These are phyloP conservation scores for Siniperca knerii DNA, from an alignment of 2,113 vertebrate species.

Conservation along the genomic window DNA sequence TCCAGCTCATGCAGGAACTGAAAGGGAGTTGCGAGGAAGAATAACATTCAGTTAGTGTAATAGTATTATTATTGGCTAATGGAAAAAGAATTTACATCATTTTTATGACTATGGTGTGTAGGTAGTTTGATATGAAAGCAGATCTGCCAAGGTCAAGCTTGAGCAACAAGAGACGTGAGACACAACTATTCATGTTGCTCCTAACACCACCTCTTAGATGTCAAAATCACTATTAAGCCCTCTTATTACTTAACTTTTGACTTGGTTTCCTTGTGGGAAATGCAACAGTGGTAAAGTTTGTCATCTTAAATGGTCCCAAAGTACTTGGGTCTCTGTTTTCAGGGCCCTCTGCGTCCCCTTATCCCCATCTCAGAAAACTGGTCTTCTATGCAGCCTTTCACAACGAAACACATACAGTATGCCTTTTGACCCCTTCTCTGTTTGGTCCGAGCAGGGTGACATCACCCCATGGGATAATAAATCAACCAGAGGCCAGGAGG, in stretches of 20 bases:
- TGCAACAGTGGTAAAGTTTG: background rate
- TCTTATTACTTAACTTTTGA: slow-evolving; percentile 34
- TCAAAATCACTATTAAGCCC: slow-evolving; percentile 24
- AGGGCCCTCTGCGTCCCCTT: slow-evolving; percentile 24
- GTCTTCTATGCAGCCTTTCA: slow-evolving; percentile 42
- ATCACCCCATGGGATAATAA: slow-evolving; percentile 73
- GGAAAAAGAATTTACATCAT: background rate
- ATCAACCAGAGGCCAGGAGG: slow-evolving; percentile 71
- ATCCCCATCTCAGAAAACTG: slow-evolving; percentile 29
- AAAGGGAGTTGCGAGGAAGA: background rate
- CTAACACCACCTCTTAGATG: background rate
- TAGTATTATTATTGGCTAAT: slow-evolving; percentile 3
- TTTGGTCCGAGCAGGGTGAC: slow-evolving; percentile 54
- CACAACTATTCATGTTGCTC: background rate
- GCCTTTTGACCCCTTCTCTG: slow-evolving; percentile 62
- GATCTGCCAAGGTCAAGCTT: slow-evolving; percentile 8
- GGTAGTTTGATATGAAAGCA: slow-evolving; percentile 6
- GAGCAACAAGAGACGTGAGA: slow-evolving; percentile 17
- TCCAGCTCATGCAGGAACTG: background rate
- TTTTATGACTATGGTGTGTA: slow-evolving; percentile 10
- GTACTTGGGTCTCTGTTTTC: slow-evolving; percentile 15
- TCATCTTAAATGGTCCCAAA: slow-evolving; percentile 10
- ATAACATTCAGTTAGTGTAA: slow-evolving; percentile 17
- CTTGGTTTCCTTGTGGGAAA: slow-evolving; percentile 33
- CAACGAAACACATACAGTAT: slow-evolving; percentile 67